Conservation (phyloP, 1,140 invertebrate species). For the Ylistrum balloti region DNA sequence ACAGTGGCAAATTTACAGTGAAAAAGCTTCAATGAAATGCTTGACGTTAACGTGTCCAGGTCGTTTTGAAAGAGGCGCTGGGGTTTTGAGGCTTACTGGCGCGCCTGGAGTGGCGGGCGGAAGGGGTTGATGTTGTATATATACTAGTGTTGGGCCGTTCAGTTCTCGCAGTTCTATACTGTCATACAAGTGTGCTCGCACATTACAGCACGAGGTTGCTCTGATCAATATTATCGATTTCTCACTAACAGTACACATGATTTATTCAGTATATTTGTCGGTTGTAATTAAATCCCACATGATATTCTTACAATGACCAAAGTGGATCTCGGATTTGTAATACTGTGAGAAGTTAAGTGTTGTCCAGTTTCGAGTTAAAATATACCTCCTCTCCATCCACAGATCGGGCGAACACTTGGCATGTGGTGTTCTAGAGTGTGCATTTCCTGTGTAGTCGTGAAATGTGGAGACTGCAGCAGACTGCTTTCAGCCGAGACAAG, state of each 20-base stretch:
- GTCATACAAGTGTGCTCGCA: slow-evolving; percentile 11
- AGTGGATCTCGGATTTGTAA: background rate
- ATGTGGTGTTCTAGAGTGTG: slow-evolving; percentile 1
- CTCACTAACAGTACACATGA: slow-evolving; percentile 15
- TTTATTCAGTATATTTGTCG: slow-evolving; percentile 35
- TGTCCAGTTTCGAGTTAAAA: background rate
- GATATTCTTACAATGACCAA: slow-evolving; percentile 13
- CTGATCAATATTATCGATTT: slow-evolving; percentile 12
- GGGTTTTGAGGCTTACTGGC: background rate
- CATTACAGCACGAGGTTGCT: background rate
- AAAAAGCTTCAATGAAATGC: background rate
- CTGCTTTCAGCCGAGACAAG: background rate
- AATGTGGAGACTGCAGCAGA: slow-evolving; percentile 25
- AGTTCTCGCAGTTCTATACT: background rate
- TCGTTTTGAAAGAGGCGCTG: background rate
- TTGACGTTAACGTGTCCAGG: background rate
- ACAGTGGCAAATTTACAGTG: too few species aligned
- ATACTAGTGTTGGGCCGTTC: too few species aligned
- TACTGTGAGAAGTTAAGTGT: background rate
- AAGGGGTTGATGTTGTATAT: background rate
- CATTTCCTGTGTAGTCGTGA: slow-evolving; percentile 6
- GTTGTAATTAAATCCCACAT: slow-evolving; percentile 35
- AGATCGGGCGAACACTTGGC: background rate
- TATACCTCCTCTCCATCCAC: background rate
- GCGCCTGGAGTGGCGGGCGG: background rate